Percentiles rank a stretch among this genome's conserved stretches.
Conservation (phyloP, 1,140 invertebrate genomes). For the Sitobion miscanthi region DNA sequence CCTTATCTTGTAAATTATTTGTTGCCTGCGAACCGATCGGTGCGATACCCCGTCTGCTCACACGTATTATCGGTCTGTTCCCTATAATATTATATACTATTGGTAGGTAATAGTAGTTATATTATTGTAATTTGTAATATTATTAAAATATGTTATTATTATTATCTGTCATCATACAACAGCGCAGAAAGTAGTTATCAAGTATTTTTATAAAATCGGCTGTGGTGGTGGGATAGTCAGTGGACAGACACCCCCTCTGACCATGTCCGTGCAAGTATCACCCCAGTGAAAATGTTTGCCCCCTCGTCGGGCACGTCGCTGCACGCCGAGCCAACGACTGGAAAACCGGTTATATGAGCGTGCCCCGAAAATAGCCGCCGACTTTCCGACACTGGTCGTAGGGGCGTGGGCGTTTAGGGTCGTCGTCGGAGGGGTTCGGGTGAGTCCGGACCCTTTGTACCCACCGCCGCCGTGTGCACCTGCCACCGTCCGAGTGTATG, state of each 20-base stretch:
- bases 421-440: neutral
- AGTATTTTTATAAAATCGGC: neutral
- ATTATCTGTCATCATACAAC: neutral
- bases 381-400: neutral
- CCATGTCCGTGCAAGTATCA: neutral
- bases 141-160: no score
- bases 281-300: neutral
- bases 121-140: neutral
- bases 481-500: neutral
- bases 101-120: no score
- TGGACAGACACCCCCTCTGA: no score
- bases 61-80: neutral
- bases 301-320: neutral
- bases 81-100: no score
- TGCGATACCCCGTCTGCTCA: neutral
- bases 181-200: neutral
- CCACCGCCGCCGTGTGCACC: neutral
- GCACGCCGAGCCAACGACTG: neutral
- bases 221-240: no score
- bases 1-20: neutral
- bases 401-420: constrained; percentile 10
- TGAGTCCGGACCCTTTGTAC: constrained; percentile 8
- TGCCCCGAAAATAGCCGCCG: neutral
- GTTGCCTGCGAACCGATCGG: neutral
- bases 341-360: neutral